phyloP scores from a whole-genome alignment of 2,113 vertebrate species.

The Microcebus murinus region DNA sequence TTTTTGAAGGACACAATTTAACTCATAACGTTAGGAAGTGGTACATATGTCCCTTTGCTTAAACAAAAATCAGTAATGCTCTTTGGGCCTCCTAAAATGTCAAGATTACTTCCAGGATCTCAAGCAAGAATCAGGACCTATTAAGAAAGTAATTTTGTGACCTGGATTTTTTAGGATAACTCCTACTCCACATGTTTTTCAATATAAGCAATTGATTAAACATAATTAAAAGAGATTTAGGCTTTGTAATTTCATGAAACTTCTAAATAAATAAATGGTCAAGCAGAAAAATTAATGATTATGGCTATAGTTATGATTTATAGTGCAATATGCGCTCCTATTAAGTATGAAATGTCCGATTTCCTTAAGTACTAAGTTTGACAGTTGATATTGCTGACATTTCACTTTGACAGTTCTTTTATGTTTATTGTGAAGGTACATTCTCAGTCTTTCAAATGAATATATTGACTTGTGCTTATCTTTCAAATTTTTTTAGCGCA shows the following conservation, averaged over 20 bases:
- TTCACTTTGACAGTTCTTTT: no score
- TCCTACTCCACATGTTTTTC: not conserved
- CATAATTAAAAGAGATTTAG: slow-evolving; percentile 8
- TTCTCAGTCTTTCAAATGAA: no score
- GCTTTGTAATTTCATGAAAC: not conserved
- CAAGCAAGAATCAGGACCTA: not conserved
- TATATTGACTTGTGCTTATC: no score
- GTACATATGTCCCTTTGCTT: not conserved
- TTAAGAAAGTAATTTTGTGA: not conserved
- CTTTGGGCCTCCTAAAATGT: not conserved
- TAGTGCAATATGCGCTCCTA: no score
- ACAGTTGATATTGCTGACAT: no score
- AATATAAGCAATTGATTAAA: not conserved
- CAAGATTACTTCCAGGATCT: not conserved
- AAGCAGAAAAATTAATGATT: not conserved
- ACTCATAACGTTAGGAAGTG: not conserved
- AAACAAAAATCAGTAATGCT: not conserved
- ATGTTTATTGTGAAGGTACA: no score
- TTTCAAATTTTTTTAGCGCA: no score
- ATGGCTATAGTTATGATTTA: not conserved
- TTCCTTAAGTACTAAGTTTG: no score
- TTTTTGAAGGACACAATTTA: not conserved
- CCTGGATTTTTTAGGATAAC: not conserved
- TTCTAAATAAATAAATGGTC: slow-evolving; percentile 1
- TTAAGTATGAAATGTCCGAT: no score